Evolutionary conservation across 1,140 invertebrate species (phyloP), one percentile per base, ranked within the genome.

Genomic region (Cryptotermes secundus): DNA sequence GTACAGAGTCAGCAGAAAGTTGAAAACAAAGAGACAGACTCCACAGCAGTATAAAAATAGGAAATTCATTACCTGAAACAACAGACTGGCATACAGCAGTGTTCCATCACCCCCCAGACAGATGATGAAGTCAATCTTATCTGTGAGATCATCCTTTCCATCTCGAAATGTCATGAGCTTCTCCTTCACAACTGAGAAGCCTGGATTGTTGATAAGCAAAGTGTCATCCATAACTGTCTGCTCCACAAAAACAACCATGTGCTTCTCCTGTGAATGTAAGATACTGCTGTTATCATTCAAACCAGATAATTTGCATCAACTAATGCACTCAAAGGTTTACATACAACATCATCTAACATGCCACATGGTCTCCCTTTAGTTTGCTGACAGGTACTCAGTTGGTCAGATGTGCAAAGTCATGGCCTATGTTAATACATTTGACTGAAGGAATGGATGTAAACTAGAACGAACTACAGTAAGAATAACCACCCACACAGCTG

Each of bases 31-130:
- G 6, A 79, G 72, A 14, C 22, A 79, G 10, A 79, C 12, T n/a
- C n/a, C n/a, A n/a, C n/a, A n/a, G n/a, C n/a, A n/a, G n/a, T n/a
- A n/a, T n/a, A n/a, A 12, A 14, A 79, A 31, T 6, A 36, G 80
- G 1, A 10, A 80, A 36, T 80, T 26, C 80, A 0, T 85, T 88
- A 93, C 93, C 90, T 94, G 94, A 88, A 99, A 99, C 22, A 99
- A 90, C 24, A 97, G 94, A 87, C 97, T 98, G 72, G 98, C 98
- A 89, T 99, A 98, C 0, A 99, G 89, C 1, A 99, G 90, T 0
- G 98, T 99, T n/a, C 98, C 98, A 90, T 99, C 98, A 7, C 98
- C 98, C 2, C 98, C 98, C 9, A 99, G 90, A 87, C 97, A 99
- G 79, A 99, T 95, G 85, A 99, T 98, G 88, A 99, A 98, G 90